phyloP scores from a whole-genome alignment of 2,113 vertebrate species.

The Passer domesticus region DNA sequence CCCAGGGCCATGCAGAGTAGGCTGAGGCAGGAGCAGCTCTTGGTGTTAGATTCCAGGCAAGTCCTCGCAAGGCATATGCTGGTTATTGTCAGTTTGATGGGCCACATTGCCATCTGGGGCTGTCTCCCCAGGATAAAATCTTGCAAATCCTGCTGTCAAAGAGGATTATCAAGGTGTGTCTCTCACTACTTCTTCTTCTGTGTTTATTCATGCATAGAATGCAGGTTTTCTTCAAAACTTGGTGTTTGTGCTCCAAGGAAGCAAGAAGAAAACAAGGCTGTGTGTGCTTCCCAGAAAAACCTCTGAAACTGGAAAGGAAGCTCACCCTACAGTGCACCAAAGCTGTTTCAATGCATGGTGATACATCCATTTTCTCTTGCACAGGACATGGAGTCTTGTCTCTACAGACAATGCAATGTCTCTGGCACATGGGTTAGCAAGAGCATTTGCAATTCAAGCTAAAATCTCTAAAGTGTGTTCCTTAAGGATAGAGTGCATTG shows the following conservation, averaged over 20 bases:
- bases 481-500: background rate
- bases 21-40: background rate
- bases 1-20: background rate
- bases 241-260: background rate
- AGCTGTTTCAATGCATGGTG: background rate
- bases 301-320: background rate
- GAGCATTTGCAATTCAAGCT: background rate
- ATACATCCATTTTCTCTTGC: background rate
- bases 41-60: background rate
- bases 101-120: fast-evolving
- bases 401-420: background rate
- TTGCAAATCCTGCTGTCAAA: background rate
- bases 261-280: background rate
- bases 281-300: background rate
- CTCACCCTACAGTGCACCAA: background rate
- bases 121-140: background rate
- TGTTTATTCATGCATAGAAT: background rate
- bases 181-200: background rate
- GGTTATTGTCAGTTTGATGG: background rate
- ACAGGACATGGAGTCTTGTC: background rate
- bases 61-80: fast-evolving
- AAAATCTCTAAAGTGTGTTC: background rate
- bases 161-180: background rate
- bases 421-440: background rate
- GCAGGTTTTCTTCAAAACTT: background rate